These are phyloP conservation scores for Junonia oenone DNA, from an alignment of 2,888 invertebrate genomes.

Conservation along the genomic window DNA sequence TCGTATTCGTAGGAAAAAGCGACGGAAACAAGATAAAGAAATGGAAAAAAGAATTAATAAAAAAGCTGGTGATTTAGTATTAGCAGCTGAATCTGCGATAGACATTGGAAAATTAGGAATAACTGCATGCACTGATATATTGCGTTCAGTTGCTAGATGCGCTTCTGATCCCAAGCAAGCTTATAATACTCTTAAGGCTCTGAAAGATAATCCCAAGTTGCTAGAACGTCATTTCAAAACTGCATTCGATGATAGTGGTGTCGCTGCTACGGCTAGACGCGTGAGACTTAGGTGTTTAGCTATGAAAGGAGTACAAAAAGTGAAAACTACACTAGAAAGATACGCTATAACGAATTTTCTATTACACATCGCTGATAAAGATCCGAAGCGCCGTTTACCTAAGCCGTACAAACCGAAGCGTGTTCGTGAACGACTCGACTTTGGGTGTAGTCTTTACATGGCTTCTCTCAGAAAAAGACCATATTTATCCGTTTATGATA, in stretches of 20 bases:
- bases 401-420: slow-evolving; percentile 23
- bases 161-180: slow-evolving; percentile 34
- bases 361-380: slow-evolving; percentile 30
- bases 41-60: slow-evolving; percentile 29
- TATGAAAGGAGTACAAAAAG: slow-evolving; percentile 27
- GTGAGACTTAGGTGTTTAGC: slow-evolving; percentile 30
- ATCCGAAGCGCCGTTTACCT: slow-evolving; percentile 33
- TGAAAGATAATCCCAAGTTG: slow-evolving; percentile 29
- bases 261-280: slow-evolving; percentile 32
- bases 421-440: slow-evolving; percentile 28
- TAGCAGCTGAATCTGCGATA: slow-evolving; percentile 34
- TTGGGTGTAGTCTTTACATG: slow-evolving; percentile 44
- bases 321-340: slow-evolving; percentile 30
- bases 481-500: slow-evolving; percentile 39
- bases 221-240: slow-evolving; percentile 23
- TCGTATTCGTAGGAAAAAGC: slow-evolving; percentile 20
- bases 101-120: slow-evolving; percentile 32
- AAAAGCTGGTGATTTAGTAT: slow-evolving; percentile 25
- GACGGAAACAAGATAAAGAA: slow-evolving; percentile 22
- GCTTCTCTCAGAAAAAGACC: slow-evolving; percentile 42
- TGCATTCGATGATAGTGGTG: slow-evolving; percentile 26
- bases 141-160: slow-evolving; percentile 29
- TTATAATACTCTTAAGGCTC: slow-evolving; percentile 22
- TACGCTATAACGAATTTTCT: slow-evolving; percentile 32
- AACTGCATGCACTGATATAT: slow-evolving; percentile 19